Conservation (phyloP, 2,888 invertebrate species). For the Prenolepis imparis region DNA sequence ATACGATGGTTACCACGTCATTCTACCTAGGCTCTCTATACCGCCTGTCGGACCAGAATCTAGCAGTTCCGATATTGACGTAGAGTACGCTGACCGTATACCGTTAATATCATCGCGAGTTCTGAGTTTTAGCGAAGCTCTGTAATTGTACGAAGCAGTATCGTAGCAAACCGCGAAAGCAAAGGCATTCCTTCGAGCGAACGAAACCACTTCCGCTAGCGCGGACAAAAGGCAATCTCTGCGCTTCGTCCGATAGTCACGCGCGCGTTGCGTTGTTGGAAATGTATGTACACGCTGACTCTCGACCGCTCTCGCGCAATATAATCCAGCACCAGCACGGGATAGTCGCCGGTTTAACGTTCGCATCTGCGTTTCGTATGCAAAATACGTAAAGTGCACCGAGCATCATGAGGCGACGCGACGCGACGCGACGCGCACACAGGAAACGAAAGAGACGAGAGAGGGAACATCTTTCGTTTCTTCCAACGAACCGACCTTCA, state of each 20-base stretch:
- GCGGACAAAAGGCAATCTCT: constrained; percentile 69
- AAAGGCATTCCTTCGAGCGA: constrained; percentile 72
- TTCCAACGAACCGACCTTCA: constrained; percentile 10
- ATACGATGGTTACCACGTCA: constrained; percentile 51
- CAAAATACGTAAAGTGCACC: constrained; percentile 52
- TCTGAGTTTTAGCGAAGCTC: constrained; percentile 68
- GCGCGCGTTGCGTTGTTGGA: constrained; percentile 40
- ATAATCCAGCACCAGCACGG: constrained; percentile 53
- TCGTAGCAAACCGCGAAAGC: constrained; percentile 66
- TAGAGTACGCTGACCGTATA: constrained; percentile 33
- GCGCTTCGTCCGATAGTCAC: constrained; percentile 26
- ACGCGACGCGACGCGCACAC: constrained; percentile 23
- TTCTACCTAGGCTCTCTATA: constrained; percentile 18
- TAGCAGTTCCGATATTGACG: constrained; percentile 45
- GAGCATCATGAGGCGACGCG: constrained; percentile 18
- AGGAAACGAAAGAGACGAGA: constrained; percentile 11
- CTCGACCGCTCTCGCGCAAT: constrained; percentile 47
- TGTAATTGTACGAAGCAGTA: constrained; percentile 68
- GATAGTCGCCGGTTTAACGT: constrained; percentile 44
- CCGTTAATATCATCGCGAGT: constrained; percentile 67
- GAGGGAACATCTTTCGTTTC: constrained; percentile 48
- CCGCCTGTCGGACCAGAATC: constrained; percentile 16
- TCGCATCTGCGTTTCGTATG: constrained; percentile 40
- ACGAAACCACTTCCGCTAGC: constrained; percentile 65
- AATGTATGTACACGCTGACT: neutral